Base-by-base conservation (phyloP, 2,888 invertebrate genomes). In the Drosophila cognata region DNA sequence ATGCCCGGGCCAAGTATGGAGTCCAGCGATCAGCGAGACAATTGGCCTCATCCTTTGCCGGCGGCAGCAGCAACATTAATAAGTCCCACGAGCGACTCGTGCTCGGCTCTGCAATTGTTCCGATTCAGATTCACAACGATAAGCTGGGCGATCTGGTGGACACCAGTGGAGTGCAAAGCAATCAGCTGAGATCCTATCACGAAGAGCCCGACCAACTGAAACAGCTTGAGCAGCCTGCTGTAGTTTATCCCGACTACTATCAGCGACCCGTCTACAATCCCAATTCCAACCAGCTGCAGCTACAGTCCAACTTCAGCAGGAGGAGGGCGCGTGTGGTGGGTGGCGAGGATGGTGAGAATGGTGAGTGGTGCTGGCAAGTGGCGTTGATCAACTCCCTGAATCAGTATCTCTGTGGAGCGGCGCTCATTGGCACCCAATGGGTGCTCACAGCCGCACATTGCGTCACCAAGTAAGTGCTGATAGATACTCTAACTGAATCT, bases 301-400 rank as follows among this genome's bases (percentile, higher is more conserved):
- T 78, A 6, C 58, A 68, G 43, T 35, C 38, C 18, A 91, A 89
- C 31, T 84, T 74, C 41, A 88, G 71, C 31, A 77, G 86, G 0
- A 81, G 90, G 0, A 80, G 91, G 1, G 92, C 92, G 8, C 93
- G 93, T 38, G 98, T 98, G 71, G 98, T 98, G 77, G 98, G 98
- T 16, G 98, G 98, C 18, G 97, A 96, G 92, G 98, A 98, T 92
- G 97, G 98, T 2, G 96, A 96, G 84, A 96, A 97, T 69, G 98
- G 97, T 53, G 98, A 98, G 94, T 98, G 98, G 98, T 98, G 98
- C 93, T 98, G 98, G 98, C 98, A 98, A 94, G 97, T 97, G 78
- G 98, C 98, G 1, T 94, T 98, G 79, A 98, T 98, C 92, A 98
- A 98, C 94, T 97, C 97, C 1, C 94, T 97, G 68, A 98, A 98